Percentiles rank a stretch among this genome's conserved stretches.
Evolutionary conservation across 2,797 vertebrate species (phyloP).

Genomic region (Lagorchestes hirsutus): DNA sequence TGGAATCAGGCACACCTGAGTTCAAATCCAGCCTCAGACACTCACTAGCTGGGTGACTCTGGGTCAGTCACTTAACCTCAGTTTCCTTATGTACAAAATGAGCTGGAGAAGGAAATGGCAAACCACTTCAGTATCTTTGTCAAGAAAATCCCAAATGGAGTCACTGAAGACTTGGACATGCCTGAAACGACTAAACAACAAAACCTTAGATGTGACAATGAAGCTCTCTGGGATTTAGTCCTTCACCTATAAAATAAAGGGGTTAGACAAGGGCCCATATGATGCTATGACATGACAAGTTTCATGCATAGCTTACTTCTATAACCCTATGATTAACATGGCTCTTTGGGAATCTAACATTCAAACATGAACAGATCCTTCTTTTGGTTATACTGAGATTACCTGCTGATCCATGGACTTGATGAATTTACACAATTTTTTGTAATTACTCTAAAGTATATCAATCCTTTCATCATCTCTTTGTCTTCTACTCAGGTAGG

Average conservation of each 20-base stretch:
- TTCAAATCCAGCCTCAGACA: neutral
- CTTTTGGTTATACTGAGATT: slow-evolving; percentile 19
- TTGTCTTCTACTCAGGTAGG: slow-evolving; percentile 15
- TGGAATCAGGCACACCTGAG: neutral
- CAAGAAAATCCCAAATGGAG: neutral
- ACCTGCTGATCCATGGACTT: neutral
- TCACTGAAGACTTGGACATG: neutral
- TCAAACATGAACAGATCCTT: slow-evolving; percentile 12
- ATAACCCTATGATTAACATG: neutral
- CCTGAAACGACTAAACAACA: neutral
- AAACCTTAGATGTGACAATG: neutral
- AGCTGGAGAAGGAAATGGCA: neutral
- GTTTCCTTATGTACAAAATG: neutral
- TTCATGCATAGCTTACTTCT: neutral
- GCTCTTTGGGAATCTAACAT: slow-evolving; percentile 21
- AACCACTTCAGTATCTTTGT: neutral
- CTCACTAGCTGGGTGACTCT: neutral
- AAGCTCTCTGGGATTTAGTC: neutral
- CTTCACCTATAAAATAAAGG: neutral
- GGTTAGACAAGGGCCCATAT: slow-evolving; percentile 30
- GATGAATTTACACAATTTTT: slow-evolving; percentile 7
- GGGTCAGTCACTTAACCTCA: neutral
- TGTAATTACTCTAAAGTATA: slow-evolving; percentile 30
- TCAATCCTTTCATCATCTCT: neutral
- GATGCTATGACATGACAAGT: slow-evolving; percentile 18